Percentiles rank a stretch among this genome's conserved stretches.
Evolutionary conservation across 2,888 invertebrate genomes (phyloP).

Genomic region (Gastracanthus pulcherrimus): DNA sequence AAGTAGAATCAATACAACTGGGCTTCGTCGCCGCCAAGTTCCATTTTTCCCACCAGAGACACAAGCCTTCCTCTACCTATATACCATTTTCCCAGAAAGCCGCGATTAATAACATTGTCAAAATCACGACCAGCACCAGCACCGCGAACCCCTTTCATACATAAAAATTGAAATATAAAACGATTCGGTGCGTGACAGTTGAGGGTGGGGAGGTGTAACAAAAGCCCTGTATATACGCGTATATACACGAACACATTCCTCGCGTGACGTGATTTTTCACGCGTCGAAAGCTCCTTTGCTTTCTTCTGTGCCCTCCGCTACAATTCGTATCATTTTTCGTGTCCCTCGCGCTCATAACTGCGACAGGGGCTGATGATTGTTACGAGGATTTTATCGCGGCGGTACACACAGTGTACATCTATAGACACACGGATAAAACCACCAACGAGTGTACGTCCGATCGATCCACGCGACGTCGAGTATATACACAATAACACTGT

Average conservation of each 20-base stretch:
- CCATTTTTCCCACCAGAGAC: conserved; percentile 3
- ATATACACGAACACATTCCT: no score
- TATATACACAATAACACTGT: background rate
- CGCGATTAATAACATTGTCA: background rate
- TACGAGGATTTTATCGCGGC: background rate
- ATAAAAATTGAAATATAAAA: no score
- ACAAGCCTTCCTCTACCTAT: background rate
- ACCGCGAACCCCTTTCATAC: no score
- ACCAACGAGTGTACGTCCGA: no score
- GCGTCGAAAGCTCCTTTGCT: no score
- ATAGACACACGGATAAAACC: background rate
- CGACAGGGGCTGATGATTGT: background rate
- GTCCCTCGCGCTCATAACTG: no score
- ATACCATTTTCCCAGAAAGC: background rate
- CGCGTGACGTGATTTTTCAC: no score
- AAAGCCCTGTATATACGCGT: no score
- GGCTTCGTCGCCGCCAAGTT: background rate
- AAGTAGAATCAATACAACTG: background rate
- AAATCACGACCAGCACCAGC: background rate
- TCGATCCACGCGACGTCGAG: background rate
- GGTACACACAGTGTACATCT: background rate
- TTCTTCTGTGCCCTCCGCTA: no score
- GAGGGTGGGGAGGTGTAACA: no score
- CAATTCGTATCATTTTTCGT: no score
- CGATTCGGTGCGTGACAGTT: no score